These are phyloP conservation scores for Drepana arcuata DNA, from an alignment of 1,140 invertebrate species.

Conservation along the genomic window DNA sequence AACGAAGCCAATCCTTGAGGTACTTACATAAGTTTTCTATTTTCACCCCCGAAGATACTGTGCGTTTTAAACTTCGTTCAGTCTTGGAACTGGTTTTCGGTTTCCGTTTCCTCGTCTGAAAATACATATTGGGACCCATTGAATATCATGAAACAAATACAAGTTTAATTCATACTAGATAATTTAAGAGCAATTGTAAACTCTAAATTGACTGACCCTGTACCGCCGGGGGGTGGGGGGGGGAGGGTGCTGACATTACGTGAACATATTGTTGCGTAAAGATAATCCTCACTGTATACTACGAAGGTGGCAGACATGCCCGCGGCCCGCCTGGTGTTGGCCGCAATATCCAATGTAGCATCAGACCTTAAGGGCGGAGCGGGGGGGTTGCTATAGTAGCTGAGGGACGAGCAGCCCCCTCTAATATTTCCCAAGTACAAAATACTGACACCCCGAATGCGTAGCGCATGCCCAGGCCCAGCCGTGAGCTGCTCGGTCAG, in stretches of 20 bases:
- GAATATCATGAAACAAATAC: neutral
- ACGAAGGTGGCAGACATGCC: no score
- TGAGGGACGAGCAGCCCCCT: no score
- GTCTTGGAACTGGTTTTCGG: conserved; percentile 79
- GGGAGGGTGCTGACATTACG: neutral
- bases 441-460: neutral
- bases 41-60: conserved; percentile 31
- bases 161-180: neutral
- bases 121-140: conserved; percentile 16
- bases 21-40: conserved; percentile 43
- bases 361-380: no score
- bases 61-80: conserved; percentile 36
- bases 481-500: neutral
- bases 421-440: neutral
- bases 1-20: no score
- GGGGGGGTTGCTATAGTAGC: no score
- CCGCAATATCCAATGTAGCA: no score
- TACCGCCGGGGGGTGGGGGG: neutral
- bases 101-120: conserved; percentile 92
- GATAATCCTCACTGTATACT: neutral
- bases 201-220: no score
- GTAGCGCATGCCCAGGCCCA: neutral
- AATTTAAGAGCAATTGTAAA: no score
- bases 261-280: neutral
- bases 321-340: no score